Base-by-base conservation (phyloP, 2,113 vertebrate species). In the Phalacrocorax aristotelis region DNA sequence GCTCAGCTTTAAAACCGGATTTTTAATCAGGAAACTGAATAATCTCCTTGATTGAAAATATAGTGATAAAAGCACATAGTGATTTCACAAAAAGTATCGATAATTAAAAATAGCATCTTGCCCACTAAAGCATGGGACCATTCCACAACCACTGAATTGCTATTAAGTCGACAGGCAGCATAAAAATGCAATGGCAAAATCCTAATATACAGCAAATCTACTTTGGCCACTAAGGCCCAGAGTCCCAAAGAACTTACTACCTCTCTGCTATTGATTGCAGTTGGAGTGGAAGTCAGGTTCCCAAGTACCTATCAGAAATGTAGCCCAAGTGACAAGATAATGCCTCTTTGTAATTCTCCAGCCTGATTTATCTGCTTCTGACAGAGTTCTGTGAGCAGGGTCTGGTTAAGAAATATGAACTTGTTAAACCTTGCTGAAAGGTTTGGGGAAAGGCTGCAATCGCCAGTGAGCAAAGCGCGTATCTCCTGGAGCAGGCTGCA, bases 341-440 rank as follows among this genome's bases (percentile, higher is more conserved):
- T 84, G 69, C 52, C 94, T 86, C 87, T 91, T 83, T 85, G 69
- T 94, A 95, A 62, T 66, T 77, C 94, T 88, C 78, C 70, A 48
- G 65, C 13, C 71, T 95, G 95, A 95, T 97, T 95, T 97, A 97
- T 93, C 82, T 87, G 66, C 78, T 80, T 66, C 75, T 93, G 94
- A 91, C 91, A 95, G 91, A 93, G 81, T 75, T 83, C 84, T 48
- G 58, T 25, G 15, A 81, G 20, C 36, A 21, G 40, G 65, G 58
- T 65, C 87, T 94, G 87, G 46, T 82, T 76, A 96, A 96, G 96
- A 97, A 97, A 96, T 97, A 97, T 95, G 94, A 97, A 94, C 93
- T 95, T 96, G 89, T 97, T 95, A 97, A 97, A 97, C 62, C 74
- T 94, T 91, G 93, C 84, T 97, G 97, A 97, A 97, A 97, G 94